These are phyloP conservation scores for Elanus axillaris DNA, from an alignment of 2,113 vertebrate species.

Conservation along the genomic window DNA sequence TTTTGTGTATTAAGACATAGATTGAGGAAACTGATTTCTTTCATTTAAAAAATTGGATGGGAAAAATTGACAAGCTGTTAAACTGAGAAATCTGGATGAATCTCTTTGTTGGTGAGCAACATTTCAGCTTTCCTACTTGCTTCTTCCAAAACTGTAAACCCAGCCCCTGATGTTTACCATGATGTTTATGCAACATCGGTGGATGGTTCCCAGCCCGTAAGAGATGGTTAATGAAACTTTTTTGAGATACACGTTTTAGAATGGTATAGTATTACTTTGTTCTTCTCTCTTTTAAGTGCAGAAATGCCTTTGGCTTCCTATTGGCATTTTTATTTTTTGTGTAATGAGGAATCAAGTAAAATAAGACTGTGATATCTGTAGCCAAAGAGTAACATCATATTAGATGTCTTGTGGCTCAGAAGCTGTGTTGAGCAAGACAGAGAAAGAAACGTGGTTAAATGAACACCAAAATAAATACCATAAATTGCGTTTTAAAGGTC, in stretches of 20 bases:
- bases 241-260: not conserved
- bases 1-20: not conserved
- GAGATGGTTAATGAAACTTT: not conserved
- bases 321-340: not conserved
- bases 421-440: not conserved
- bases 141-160: not conserved
- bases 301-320: not conserved
- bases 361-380: not conserved
- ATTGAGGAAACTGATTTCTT: not conserved
- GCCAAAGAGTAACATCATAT: not conserved
- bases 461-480: not conserved
- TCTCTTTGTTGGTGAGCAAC: not conserved
- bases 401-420: not conserved
- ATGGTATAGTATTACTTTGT: not conserved
- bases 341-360: not conserved
- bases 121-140: not conserved
- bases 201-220: not conserved
- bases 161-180: accelerated
- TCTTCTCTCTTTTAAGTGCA: not conserved
- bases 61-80: not conserved
- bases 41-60: not conserved
- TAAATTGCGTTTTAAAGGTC: not conserved
- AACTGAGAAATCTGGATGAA: not conserved
- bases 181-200: not conserved
- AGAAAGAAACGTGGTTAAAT: not conserved